These are phyloP conservation scores for Aeoliscus strigatus DNA, from an alignment of 2,797 vertebrate species.

Conservation along the genomic window DNA sequence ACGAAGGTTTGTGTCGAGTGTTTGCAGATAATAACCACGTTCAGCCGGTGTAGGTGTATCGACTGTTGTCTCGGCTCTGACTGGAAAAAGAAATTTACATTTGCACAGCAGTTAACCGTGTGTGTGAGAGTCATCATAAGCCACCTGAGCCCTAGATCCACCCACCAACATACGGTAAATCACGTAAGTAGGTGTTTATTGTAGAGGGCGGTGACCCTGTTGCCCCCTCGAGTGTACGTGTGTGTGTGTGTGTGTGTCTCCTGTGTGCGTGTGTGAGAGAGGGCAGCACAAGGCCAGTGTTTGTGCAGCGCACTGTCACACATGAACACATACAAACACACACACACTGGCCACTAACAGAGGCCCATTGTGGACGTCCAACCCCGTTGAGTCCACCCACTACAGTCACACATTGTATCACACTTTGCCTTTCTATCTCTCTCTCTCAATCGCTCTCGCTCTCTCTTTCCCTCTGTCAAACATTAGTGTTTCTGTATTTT, in stretches of 20 bases:
- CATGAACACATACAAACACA: conserved; percentile 43
- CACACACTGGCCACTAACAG: conserved; percentile 59
- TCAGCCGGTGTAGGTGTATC: too few species aligned
- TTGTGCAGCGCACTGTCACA: conserved; percentile 62
- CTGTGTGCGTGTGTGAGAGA: too few species aligned
- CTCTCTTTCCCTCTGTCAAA: conserved; percentile 5
- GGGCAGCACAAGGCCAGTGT: conserved; percentile 68
- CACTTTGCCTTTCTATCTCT: conserved; percentile 30
- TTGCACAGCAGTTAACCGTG: too few species aligned
- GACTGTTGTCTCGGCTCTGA: too few species aligned
- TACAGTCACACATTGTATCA: conserved; percentile 64
- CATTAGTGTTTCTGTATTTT: not conserved
- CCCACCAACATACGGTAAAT: too few species aligned
- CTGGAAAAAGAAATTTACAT: too few species aligned
- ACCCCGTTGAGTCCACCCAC: conserved; percentile 45
- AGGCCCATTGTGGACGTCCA: conserved; percentile 63
- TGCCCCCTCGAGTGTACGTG: conserved; percentile 6
- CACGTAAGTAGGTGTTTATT: too few species aligned
- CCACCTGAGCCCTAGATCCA: too few species aligned
- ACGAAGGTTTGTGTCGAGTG: too few species aligned
- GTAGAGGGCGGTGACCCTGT: too few species aligned
- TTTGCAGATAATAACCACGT: too few species aligned
- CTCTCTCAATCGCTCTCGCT: conserved; percentile 5
- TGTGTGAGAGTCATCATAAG: too few species aligned
- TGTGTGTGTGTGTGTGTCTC: conserved; percentile 6